Percentiles rank a stretch among this genome's conserved stretches.
phyloP scores from a whole-genome alignment of 2,888 invertebrate species.

The Ochropleura leucogaster region DNA sequence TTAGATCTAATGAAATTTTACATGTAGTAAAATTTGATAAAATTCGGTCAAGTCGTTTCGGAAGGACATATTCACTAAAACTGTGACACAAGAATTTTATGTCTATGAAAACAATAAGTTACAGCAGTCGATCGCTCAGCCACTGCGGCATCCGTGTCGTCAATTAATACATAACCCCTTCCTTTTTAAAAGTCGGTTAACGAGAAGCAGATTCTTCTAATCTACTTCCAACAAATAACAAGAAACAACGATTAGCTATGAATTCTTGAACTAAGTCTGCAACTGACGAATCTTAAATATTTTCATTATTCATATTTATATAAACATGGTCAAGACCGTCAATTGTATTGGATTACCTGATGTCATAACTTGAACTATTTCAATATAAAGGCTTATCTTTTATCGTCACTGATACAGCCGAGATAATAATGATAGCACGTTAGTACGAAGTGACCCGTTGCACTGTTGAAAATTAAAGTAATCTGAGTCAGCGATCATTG shows the following conservation, averaged over 20 bases:
- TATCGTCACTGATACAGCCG: conserved; percentile 40
- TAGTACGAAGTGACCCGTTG: conserved; percentile 15
- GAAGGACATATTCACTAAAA: too few species aligned
- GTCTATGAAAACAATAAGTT: neutral
- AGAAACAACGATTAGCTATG: neutral
- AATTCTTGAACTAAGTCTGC: neutral
- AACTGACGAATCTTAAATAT: too few species aligned
- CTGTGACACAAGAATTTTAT: too few species aligned
- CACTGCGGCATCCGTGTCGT: too few species aligned
- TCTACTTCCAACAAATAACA: neutral
- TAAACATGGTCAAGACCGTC: neutral
- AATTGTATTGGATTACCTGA: conserved; percentile 11
- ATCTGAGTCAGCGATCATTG: neutral
- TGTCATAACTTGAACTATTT: conserved; percentile 27
- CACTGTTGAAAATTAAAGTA: neutral
- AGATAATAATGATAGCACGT: conserved; percentile 30
- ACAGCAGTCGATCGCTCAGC: too few species aligned
- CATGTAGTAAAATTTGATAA: too few species aligned
- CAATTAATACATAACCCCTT: too few species aligned
- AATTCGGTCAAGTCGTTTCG: too few species aligned
- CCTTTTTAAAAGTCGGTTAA: neutral
- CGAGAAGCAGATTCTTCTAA: neutral
- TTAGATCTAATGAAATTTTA: too few species aligned
- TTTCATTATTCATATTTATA: neutral
- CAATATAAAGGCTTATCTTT: conserved; percentile 50